Evolutionary conservation across 2,888 invertebrate species (phyloP).

Genomic region (Tiliacea citrago): DNA sequence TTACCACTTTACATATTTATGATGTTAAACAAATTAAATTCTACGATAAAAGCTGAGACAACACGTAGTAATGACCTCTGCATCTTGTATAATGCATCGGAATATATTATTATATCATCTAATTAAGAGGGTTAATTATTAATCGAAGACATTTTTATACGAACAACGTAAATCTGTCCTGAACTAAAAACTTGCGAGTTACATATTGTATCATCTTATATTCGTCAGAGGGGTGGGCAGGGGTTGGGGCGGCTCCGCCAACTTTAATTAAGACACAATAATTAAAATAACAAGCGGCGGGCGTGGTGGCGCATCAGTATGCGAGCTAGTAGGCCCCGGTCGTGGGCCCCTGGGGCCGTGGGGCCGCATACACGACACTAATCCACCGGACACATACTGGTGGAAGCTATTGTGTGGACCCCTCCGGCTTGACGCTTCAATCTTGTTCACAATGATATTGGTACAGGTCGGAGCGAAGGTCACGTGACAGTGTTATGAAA

Average conservation of each 20-base stretch:
- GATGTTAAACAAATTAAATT: constrained; percentile 43
- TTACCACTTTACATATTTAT: constrained; percentile 54
- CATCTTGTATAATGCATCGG: constrained; percentile 9
- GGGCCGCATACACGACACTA: constrained; percentile 80
- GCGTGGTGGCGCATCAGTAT: constrained; percentile 80
- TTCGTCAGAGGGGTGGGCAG: constrained; percentile 39
- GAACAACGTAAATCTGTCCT: constrained; percentile 8
- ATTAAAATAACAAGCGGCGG: constrained; percentile 85
- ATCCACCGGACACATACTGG: constrained; percentile 67
- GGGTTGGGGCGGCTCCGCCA: constrained; percentile 62
- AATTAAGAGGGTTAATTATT: background rate
- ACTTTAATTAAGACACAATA: constrained; percentile 87
- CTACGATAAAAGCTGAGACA: constrained; percentile 39
- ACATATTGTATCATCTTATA: constrained; percentile 45
- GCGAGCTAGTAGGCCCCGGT: constrained; percentile 71
- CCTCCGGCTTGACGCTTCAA: constrained; percentile 50
- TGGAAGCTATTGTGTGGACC: constrained; percentile 48
- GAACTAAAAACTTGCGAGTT: constrained; percentile 19
- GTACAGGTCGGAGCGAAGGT: constrained; percentile 47
- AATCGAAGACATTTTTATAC: background rate
- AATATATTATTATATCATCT: background rate
- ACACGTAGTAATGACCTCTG: constrained; percentile 39
- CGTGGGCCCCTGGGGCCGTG: constrained; percentile 75
- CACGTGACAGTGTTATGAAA: constrained; percentile 61
- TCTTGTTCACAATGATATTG: constrained; percentile 52